These are phyloP conservation scores for Gambelia wislizenii DNA, from an alignment of 2,797 vertebrate genomes.

Conservation along the genomic window DNA sequence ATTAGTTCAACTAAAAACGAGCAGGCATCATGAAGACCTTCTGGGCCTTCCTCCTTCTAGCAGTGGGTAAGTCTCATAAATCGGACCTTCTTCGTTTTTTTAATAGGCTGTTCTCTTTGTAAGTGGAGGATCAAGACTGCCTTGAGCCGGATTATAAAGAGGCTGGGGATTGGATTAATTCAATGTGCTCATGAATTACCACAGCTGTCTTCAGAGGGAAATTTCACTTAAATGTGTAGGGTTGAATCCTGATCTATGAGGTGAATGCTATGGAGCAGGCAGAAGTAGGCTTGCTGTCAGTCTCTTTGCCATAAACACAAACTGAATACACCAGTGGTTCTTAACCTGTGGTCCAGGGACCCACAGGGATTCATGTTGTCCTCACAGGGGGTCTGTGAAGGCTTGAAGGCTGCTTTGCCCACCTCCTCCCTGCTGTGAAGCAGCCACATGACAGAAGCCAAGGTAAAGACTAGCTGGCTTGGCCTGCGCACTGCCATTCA, in stretches of 20 bases:
- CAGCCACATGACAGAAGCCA: too few species aligned
- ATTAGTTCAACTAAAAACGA: background rate
- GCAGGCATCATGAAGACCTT: background rate
- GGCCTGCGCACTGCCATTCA: too few species aligned
- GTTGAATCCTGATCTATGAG: background rate
- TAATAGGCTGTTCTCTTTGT: background rate
- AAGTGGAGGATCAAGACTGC: background rate
- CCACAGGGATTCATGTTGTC: too few species aligned
- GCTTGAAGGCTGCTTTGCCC: too few species aligned
- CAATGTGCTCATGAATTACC: background rate
- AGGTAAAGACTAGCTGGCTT: too few species aligned
- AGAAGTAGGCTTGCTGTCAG: background rate
- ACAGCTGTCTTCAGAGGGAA: background rate
- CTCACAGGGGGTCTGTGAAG: too few species aligned
- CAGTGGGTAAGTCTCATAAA: constrained; percentile 21
- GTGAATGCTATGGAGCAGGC: background rate
- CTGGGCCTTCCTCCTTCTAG: background rate
- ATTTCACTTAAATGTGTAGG: background rate
- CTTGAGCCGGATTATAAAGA: background rate
- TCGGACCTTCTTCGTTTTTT: background rate
- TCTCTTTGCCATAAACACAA: background rate
- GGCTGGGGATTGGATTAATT: background rate
- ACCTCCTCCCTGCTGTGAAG: too few species aligned
- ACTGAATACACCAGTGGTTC: background rate
- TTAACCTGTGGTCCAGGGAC: too few species aligned